phyloP scores from a whole-genome alignment of 2,113 vertebrate species.

The Alligator mississippiensis region DNA sequence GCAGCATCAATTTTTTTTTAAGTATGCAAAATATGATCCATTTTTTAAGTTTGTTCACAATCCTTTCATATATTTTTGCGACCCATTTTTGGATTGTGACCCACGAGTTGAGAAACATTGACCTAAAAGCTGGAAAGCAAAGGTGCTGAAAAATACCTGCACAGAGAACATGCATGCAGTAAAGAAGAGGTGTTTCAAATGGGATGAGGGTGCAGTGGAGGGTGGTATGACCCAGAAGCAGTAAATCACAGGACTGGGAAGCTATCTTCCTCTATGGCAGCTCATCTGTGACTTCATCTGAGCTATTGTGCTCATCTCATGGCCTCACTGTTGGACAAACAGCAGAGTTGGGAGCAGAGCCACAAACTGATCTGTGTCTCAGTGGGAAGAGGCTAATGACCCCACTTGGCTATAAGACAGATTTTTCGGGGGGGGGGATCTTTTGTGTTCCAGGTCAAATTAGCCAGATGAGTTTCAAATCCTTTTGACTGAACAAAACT shows the following conservation, averaged over 20 bases:
- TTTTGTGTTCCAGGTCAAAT: too few relatives aligned
- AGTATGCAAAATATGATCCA: too few relatives aligned
- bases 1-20: too few relatives aligned
- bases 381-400: background rate
- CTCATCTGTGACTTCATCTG: background rate
- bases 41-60: too few relatives aligned
- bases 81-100: too few relatives aligned
- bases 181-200: background rate
- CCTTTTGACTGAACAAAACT: too few relatives aligned
- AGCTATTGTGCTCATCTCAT: background rate
- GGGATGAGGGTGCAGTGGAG: rapidly evolving
- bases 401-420: background rate
- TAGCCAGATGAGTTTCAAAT: too few relatives aligned
- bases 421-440: too few relatives aligned
- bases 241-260: background rate
- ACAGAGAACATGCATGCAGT: background rate
- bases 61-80: too few relatives aligned
- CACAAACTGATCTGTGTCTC: background rate
- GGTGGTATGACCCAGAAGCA: background rate
- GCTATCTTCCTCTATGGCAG: too few relatives aligned
- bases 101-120: too few relatives aligned
- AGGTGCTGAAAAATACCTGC: rapidly evolving
- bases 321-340: background rate
- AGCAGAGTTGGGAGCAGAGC: background rate
- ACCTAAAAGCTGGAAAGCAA: background rate